Percentiles rank a stretch among this genome's conserved stretches.
phyloP scores from a whole-genome alignment of 2,797 vertebrate genomes.

The Falco columbarius region DNA sequence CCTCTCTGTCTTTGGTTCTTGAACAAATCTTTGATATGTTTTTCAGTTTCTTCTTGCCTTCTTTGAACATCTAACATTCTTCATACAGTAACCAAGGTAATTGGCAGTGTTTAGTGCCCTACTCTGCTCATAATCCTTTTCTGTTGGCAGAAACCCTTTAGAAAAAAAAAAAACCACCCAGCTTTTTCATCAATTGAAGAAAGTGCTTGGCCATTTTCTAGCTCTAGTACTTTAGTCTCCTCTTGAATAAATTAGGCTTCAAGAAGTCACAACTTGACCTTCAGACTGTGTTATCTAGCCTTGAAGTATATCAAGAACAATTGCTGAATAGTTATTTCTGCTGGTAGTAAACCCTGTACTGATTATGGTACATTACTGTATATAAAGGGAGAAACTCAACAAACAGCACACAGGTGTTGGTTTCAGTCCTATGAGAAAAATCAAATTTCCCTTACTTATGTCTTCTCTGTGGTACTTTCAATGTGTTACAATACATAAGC shows the following conservation, averaged over 20 bases:
- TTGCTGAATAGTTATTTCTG: constrained; percentile 42
- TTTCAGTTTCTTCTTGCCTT: constrained; percentile 50
- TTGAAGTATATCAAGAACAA: constrained; percentile 40
- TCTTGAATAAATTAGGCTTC: constrained; percentile 67
- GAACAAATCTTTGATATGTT: constrained; percentile 43
- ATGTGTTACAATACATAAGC: neutral
- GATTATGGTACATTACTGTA: neutral
- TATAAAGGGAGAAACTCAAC: neutral
- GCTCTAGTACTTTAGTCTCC: constrained; percentile 37
- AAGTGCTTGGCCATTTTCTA: constrained; percentile 55
- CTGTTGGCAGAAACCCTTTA: constrained; percentile 58
- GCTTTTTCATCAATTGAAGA: constrained; percentile 51
- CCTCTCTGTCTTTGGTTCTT: constrained; percentile 38
- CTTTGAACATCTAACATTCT: constrained; percentile 67
- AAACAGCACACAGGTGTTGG: neutral
- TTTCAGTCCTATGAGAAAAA: neutral
- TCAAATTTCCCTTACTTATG: neutral
- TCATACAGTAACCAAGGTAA: constrained; percentile 73
- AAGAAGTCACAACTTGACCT: constrained; percentile 61
- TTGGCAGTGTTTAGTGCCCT: constrained; percentile 65
- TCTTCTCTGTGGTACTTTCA: neutral
- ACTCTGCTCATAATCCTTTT: constrained; percentile 60
- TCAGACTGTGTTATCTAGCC: constrained; percentile 28
- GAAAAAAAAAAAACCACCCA: neutral
- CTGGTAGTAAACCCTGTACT: neutral